Base-by-base conservation (phyloP, 2,797 vertebrate species). In the Thalassophryne amazonica region DNA sequence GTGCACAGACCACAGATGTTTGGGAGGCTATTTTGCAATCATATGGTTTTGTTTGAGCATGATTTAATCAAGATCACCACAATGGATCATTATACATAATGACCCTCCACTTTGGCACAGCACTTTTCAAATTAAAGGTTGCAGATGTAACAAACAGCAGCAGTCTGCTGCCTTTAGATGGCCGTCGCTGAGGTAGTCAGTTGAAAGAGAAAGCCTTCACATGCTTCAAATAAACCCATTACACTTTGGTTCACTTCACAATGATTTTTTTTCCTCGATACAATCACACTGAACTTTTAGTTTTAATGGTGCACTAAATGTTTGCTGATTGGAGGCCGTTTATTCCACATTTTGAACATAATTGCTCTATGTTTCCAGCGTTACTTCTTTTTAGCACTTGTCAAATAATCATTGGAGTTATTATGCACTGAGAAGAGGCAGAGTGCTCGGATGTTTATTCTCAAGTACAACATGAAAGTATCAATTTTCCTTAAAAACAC, bases 1-100 rank as follows among this genome's bases (percentile, higher is more conserved):
- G 34, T 20, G 11, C 30, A 60, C 43, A 58, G 16, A 54, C 61
- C 16, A 13, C 22, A 27, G 22, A 49, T 5, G 14, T 60, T 35
- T 42, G 24, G 22, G 16, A 36, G 20, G 19, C 41, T 42, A 28
- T 51, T 60, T 39, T 1, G 1, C 29, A 40, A 49, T 30, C 52
- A 36, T 30, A 30, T 27, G 2, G 1, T 34, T 37, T 57, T 43
- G 17, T 56, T 49, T 42, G 39, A 59, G 24, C 14, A 12, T 51
- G 21, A 76, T 63, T 73, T 58, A 57, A 73, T 71, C 60, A 69
- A 69, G 51, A 71, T 56, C 58, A 69, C 53, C 47, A 73, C 60
- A 56, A 43, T 40, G 49, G 50, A 67, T 66, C 52, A 54, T 76
- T 67, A 65, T 62, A 49, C 40, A 51, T 61, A 69, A 69, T 56